These are phyloP conservation scores for Cavia porcellus DNA, from an alignment of 2,113 vertebrate genomes.

Conservation along the genomic window DNA sequence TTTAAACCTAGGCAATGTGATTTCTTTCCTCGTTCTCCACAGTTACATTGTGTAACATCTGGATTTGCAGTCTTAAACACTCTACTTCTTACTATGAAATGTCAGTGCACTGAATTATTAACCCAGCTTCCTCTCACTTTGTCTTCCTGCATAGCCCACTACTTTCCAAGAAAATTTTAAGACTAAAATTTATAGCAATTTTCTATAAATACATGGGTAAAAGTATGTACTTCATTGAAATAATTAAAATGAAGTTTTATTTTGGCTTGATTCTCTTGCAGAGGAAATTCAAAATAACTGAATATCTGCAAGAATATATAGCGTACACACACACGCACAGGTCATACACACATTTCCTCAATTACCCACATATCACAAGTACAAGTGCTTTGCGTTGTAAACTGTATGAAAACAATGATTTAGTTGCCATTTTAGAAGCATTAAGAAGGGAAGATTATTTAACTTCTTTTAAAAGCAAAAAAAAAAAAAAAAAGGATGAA, in stretches of 20 bases:
- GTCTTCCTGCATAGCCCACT: not conserved
- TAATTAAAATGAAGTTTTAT: conserved; percentile 22
- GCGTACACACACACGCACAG: not conserved
- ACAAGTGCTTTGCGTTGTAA: not conserved
- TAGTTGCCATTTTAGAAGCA: not conserved
- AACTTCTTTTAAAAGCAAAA: not conserved
- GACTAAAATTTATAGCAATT: not conserved
- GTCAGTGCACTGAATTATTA: not conserved
- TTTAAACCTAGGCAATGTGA: not conserved
- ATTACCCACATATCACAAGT: not conserved
- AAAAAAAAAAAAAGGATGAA: not conserved
- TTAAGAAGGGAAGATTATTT: not conserved
- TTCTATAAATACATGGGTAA: not conserved
- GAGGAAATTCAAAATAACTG: conserved; percentile 26
- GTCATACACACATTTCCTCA: not conserved
- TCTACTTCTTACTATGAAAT: not conserved
- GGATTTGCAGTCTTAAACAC: not conserved
- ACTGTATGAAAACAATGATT: not conserved
- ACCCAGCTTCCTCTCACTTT: not conserved
- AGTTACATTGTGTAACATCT: not conserved
- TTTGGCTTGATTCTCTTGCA: not conserved
- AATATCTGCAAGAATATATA: not conserved
- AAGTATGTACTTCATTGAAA: conserved; percentile 1
- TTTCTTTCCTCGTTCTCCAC: not conserved
- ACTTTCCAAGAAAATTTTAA: conserved; percentile 17